phyloP scores from a whole-genome alignment of 1,140 invertebrate genomes.

The Ostrea denselamellosa region DNA sequence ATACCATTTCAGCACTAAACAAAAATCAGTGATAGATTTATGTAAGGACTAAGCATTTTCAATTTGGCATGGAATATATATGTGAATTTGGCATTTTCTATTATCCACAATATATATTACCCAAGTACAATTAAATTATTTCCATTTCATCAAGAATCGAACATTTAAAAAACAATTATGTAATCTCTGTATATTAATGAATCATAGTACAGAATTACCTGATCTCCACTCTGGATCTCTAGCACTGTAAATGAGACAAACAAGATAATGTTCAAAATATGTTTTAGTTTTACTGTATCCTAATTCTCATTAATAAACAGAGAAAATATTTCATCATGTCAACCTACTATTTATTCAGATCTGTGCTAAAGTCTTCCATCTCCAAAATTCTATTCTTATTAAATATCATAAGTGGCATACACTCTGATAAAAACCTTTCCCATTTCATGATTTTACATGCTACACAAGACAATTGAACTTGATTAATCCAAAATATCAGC shows the following conservation, averaged over 20 bases:
- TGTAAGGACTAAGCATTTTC: too few species aligned
- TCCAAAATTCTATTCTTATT: neutral
- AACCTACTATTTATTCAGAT: neutral
- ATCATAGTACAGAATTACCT: conserved; percentile 53
- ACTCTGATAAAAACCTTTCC: too few species aligned
- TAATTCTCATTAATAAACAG: neutral
- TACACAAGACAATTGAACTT: too few species aligned
- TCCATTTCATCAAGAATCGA: neutral
- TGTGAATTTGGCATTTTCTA: too few species aligned
- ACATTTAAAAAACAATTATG: neutral
- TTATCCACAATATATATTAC: too few species aligned
- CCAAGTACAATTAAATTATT: too few species aligned
- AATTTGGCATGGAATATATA: too few species aligned
- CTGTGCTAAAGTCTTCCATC: neutral
- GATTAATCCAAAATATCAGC: neutral
- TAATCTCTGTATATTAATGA: neutral
- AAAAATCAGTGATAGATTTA: too few species aligned
- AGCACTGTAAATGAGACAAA: conserved; percentile 56
- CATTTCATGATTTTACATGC: too few species aligned
- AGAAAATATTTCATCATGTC: neutral
- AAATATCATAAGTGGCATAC: too few species aligned
- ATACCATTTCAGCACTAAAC: too few species aligned
- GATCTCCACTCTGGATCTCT: conserved; percentile 61
- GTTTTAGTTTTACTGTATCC: neutral
- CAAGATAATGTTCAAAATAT: conserved; percentile 23